Percentiles rank a stretch among this genome's conserved stretches.
Evolutionary conservation across 2,113 vertebrate species (phyloP).

Genomic region (Peromyscus maniculatus): DNA sequence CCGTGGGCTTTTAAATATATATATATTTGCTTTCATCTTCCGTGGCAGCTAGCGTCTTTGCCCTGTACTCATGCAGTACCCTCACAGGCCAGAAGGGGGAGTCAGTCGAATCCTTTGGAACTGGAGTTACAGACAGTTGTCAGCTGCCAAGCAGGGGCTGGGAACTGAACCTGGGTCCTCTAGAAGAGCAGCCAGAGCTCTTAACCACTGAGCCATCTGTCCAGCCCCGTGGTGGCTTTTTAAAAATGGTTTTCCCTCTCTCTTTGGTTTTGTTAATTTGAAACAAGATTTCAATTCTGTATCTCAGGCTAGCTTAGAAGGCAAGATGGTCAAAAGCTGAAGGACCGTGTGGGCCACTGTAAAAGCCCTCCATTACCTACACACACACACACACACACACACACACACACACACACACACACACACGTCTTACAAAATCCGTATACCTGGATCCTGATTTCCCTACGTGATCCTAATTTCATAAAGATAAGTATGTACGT

Average conservation of each 20-base stretch:
- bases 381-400: background rate
- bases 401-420: background rate
- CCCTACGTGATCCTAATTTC: background rate
- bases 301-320: background rate
- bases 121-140: background rate
- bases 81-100: background rate
- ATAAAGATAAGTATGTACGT: background rate
- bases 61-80: too few species aligned
- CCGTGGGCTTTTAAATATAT: background rate
- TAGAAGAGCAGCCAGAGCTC: background rate
- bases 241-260: background rate
- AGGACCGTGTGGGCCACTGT: background rate
- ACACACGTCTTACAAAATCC: background rate
- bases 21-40: background rate
- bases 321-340: background rate
- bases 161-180: background rate
- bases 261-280: background rate
- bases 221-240: background rate
- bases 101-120: background rate
- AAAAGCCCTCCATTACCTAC: background rate
- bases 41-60: background rate
- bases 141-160: background rate
- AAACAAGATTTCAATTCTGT: background rate
- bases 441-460: slow-evolving; percentile 3
- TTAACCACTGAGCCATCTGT: background rate